Conservation (phyloP, 2,797 vertebrate genomes). For the Naso thynnoides region DNA sequence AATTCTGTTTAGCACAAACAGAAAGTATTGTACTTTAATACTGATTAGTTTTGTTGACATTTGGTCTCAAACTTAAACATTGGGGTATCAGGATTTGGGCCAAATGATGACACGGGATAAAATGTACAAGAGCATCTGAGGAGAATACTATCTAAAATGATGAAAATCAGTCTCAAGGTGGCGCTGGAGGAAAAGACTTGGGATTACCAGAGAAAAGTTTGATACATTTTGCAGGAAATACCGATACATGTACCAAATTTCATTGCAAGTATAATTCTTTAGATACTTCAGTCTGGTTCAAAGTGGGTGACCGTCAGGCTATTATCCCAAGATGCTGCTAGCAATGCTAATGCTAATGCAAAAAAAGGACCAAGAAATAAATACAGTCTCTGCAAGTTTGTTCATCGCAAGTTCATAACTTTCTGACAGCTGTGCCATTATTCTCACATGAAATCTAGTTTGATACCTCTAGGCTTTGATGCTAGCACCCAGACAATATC, state of each 20-base stretch:
- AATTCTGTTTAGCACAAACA: neutral
- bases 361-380: neutral
- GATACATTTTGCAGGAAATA: neutral
- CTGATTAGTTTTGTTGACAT: neutral
- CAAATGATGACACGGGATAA: neutral
- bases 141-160: neutral
- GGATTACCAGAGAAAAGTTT: neutral
- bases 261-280: neutral
- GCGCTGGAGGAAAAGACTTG: neutral
- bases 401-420: slow-evolving; percentile 18
- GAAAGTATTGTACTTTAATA: neutral
- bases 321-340: neutral
- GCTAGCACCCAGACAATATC: slow-evolving; percentile 34
- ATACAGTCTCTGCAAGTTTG: slow-evolving; percentile 4
- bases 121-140: neutral
- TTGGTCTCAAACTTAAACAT: neutral
- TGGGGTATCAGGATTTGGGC: neutral
- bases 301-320: neutral
- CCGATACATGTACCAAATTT: neutral
- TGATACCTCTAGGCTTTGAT: slow-evolving; percentile 43
- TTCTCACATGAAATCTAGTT: slow-evolving; percentile 26
- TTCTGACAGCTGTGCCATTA: slow-evolving; percentile 30
- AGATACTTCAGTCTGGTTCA: neutral
- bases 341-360: neutral
- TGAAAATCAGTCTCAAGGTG: too few relatives aligned